Percentiles rank a stretch among this genome's conserved stretches.
Evolutionary conservation across 2,113 vertebrate genomes (phyloP).

Genomic region (Microtus montanus): DNA sequence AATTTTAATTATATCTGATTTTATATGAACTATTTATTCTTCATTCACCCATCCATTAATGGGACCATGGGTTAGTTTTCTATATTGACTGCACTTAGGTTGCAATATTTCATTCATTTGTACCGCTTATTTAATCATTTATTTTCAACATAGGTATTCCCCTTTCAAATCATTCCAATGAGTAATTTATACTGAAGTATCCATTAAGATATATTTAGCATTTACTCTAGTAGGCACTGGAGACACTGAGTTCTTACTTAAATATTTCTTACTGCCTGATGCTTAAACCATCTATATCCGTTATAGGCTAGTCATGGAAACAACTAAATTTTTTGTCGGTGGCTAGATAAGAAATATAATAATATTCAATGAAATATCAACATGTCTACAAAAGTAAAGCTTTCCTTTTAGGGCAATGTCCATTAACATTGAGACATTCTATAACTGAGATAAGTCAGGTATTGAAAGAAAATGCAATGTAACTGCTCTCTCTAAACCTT

Average conservation of each 20-base stretch:
- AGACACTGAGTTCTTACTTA: not conserved
- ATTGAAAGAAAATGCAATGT: not conserved
- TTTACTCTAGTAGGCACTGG: rapidly evolving
- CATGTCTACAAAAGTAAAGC: not conserved
- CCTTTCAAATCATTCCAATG: not conserved
- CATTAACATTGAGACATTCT: not conserved
- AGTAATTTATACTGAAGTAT: not conserved
- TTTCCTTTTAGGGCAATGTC: not conserved
- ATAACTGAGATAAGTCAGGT: not conserved
- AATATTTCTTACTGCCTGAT: not conserved
- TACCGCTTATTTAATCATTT: not conserved
- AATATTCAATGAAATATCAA: not conserved
- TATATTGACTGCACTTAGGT: not conserved
- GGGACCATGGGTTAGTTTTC: not conserved
- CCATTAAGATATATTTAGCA: not conserved
- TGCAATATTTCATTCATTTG: not conserved
- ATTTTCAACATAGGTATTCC: not conserved
- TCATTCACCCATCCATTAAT: not conserved
- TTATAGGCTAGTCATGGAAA: not conserved
- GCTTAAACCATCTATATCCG: not conserved
- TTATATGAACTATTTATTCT: not conserved
- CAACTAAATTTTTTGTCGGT: not conserved
- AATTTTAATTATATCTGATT: not conserved
- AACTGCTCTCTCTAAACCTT: too few species aligned
- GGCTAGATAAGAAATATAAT: not conserved